phyloP scores from a whole-genome alignment of 2,113 vertebrate species.

The Elaphurus davidianus region DNA sequence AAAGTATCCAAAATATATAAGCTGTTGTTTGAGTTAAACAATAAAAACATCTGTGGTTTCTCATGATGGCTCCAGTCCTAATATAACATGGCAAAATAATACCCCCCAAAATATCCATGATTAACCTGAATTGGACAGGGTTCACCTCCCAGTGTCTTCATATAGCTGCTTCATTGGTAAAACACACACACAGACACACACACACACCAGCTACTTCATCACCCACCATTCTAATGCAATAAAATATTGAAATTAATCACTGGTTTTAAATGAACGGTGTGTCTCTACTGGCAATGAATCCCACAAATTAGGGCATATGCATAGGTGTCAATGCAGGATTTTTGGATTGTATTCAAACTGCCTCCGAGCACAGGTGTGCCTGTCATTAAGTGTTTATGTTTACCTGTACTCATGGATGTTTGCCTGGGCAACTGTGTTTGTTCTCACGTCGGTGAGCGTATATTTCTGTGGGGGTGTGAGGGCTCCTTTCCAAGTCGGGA shows the following conservation, averaged over 20 bases:
- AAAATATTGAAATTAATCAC: background rate
- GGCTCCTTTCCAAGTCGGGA: background rate
- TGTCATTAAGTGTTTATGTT: slow-evolving; percentile 25
- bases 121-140: slow-evolving; percentile 50
- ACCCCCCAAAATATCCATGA: slow-evolving; percentile 50
- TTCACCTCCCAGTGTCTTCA: background rate
- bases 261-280: background rate
- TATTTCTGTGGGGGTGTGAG: background rate
- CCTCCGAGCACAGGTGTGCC: slow-evolving; percentile 38
- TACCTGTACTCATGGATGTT: background rate
- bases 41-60: slow-evolving; percentile 53
- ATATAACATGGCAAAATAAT: slow-evolving; percentile 56
- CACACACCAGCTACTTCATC: background rate
- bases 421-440: slow-evolving; percentile 19
- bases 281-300: background rate
- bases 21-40: slow-evolving; percentile 48
- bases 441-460: background rate
- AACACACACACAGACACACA: background rate
- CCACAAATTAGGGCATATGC: background rate
- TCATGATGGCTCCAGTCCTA: slow-evolving; percentile 38
- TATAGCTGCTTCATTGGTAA: background rate
- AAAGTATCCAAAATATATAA: slow-evolving; percentile 46
- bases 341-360: slow-evolving; percentile 22
- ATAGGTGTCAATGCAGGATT: background rate
- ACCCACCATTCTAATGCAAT: background rate